phyloP scores from a whole-genome alignment of 2,888 invertebrate genomes.

The Eudasyphora cyanicolor region DNA sequence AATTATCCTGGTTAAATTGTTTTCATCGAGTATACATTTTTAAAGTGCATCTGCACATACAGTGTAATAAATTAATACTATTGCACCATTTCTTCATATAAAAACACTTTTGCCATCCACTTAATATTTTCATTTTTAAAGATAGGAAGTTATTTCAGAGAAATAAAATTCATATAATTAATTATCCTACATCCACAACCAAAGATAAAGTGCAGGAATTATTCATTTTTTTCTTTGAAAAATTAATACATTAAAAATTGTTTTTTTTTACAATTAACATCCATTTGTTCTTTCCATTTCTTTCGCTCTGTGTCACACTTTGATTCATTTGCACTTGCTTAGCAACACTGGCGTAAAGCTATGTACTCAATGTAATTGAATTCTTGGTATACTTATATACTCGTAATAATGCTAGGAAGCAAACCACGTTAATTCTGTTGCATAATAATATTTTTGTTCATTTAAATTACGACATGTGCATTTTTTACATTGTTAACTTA shows the following conservation, averaged over 20 bases:
- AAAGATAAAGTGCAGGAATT: no score
- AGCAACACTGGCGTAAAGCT: not conserved
- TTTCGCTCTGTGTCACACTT: not conserved
- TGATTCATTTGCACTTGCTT: not conserved
- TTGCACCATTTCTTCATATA: no score
- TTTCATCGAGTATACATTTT: no score
- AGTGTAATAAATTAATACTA: no score
- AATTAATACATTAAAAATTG: conserved; percentile 44
- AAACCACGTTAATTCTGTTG: conserved; percentile 42
- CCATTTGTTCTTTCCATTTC: not conserved
- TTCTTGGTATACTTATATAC: not conserved
- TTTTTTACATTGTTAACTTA: conserved; percentile 16
- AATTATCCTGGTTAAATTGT: no score
- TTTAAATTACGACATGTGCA: conserved; percentile 23
- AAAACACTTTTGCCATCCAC: no score
- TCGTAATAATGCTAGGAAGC: not conserved
- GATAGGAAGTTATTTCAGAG: no score
- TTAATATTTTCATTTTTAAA: no score
- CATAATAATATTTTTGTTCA: conserved; percentile 24
- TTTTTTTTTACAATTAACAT: not conserved
- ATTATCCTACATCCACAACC: not conserved
- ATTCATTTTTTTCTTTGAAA: no score
- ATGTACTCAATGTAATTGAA: no score
- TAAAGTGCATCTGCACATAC: no score
- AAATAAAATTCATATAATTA: no score